Base-by-base conservation (phyloP, 37 sponge, comb jelly and placozoan genomes). In the Geodia barretti region DNA sequence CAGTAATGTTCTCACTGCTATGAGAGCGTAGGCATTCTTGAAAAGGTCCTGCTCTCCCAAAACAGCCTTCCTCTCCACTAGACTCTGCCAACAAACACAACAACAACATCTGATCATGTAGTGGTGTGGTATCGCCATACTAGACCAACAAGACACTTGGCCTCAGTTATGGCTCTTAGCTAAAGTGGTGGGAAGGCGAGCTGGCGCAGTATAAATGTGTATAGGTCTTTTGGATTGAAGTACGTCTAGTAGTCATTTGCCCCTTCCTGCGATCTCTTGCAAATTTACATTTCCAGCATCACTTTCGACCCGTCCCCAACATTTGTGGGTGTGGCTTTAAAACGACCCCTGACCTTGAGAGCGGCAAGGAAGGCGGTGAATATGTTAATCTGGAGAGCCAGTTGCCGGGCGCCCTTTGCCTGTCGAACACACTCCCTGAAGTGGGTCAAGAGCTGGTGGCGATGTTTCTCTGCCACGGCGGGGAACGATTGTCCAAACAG, bases 401-500 rank as follows among this genome's bases (percentile, higher is more conserved):
- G 93, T 65, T 90, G 95, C 33, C 91, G 78, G 11, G 79, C 62
- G 4, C 90, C 79, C 81, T 96, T 99, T 41, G 94, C 92, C 73
- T 87, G 86, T 35, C 86, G 89, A 26, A 96, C 84, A 41, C 82
- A 80, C 9, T 90, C 92, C 70, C 77, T 83, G 79, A 99, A 99
- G 79, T 99, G 99, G 21, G 68, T 60, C 28, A 99, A 76, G 79
- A 99, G 86, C 86, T 99, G 99, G 36, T 70, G 82, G 2, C 92
- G 76, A 72, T 99, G 99, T 70, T 96, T 99, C 65, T 58, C 66
- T 9, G 93, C 77, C 30, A 94, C 91, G n/a, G 63, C 63, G n/a
- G 97, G 97, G 71, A 96, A 99, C 8, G 95, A 87, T 32, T 73
- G 76, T n/a, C 99, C 99, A 88, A 99, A 99, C 60, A 99, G 81